Conservation (phyloP, 2,113 vertebrate genomes). For the Galbula dea region DNA sequence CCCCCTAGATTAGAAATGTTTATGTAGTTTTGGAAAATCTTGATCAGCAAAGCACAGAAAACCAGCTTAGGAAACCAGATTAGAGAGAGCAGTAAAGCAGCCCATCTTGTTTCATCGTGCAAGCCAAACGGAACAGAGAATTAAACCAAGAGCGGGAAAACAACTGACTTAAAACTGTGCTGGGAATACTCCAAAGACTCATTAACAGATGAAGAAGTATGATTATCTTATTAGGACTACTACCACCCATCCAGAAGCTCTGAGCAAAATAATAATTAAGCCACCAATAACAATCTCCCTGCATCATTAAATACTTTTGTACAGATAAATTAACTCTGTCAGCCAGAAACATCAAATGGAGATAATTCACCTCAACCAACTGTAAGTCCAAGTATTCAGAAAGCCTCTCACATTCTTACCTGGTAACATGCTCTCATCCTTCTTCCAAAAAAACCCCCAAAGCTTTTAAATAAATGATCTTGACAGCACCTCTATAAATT, state of each 20-base stretch:
- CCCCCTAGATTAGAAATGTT: neutral
- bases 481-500: conserved; percentile 36
- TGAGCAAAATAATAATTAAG: conserved; percentile 68
- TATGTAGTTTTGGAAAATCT: neutral
- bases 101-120: neutral
- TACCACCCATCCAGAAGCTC: conserved; percentile 55
- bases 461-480: conserved; percentile 25
- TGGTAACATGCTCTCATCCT: neutral
- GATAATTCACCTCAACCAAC: conserved; percentile 35
- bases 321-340: conserved; percentile 59
- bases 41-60: neutral
- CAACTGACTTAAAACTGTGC: conserved; percentile 45
- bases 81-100: neutral
- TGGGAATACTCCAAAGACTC: conserved; percentile 63
- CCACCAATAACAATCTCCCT: conserved; percentile 50
- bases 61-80: neutral
- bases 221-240: conserved; percentile 65
- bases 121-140: conserved; percentile 48
- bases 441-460: neutral
- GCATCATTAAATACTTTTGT: conserved; percentile 59
- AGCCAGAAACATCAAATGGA: conserved; percentile 51
- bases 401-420: conserved; percentile 16
- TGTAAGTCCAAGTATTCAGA: neutral
- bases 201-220: conserved; percentile 67
- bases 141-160: conserved; percentile 36